A percentile compares a stretch with the other conserved stretches of the same genome.
These are phyloP conservation scores for Dolichopus griseipennis DNA, from an alignment of 2,888 invertebrate species.

Conservation along the genomic window DNA sequence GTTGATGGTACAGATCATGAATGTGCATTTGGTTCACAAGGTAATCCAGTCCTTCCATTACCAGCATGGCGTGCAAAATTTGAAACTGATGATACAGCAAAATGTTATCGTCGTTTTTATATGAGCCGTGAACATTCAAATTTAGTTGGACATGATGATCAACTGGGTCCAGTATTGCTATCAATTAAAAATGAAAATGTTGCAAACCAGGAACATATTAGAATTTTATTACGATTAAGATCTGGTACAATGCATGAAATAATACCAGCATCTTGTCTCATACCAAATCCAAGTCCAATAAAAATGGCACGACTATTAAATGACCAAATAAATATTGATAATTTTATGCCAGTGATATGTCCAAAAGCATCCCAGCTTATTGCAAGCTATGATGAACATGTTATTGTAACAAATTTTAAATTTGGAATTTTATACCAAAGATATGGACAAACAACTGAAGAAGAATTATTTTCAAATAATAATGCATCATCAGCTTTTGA, in stretches of 20 bases:
- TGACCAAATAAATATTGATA: conserved; percentile 71
- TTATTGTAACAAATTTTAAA: conserved; percentile 84
- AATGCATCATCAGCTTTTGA: conserved; percentile 77
- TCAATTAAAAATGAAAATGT: conserved; percentile 81
- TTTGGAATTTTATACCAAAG: conserved; percentile 90
- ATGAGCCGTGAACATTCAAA: conserved; percentile 88
- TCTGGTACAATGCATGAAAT: conserved; percentile 80
- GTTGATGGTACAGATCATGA: conserved; percentile 66
- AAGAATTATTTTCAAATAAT: conserved; percentile 83
- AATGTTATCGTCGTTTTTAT: conserved; percentile 82
- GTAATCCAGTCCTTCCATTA: conserved; percentile 43
- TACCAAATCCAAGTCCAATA: conserved; percentile 60
- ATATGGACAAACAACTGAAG: conserved; percentile 82
- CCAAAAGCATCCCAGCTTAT: conserved; percentile 80
- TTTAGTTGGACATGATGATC: conserved; percentile 74
- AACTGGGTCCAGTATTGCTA: conserved; percentile 75
- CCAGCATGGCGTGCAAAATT: conserved; percentile 50
- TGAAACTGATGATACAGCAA: conserved; percentile 84
- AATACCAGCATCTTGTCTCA: conserved; percentile 63
- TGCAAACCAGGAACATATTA: conserved; percentile 75
- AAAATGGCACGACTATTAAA: conserved; percentile 79
- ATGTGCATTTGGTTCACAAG: conserved; percentile 38
- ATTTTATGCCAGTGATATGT: conserved; percentile 70
- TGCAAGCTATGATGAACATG: conserved; percentile 87
- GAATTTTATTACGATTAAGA: conserved; percentile 70